These are phyloP conservation scores for Catharus minimus DNA, from an alignment of 2,113 vertebrate genomes.

Conservation along the genomic window DNA sequence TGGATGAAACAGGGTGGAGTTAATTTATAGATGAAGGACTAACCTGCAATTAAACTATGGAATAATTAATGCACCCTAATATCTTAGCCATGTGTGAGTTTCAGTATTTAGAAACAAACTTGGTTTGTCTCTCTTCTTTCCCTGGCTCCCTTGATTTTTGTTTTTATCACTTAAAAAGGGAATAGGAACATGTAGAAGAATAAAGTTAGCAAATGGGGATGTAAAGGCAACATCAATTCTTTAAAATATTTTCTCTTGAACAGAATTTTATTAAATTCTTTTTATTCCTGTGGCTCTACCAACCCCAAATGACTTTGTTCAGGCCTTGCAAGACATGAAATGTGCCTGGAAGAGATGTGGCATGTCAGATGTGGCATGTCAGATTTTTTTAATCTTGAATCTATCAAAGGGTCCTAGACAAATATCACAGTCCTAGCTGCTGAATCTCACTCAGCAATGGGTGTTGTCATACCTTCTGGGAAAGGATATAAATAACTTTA, in stretches of 20 bases:
- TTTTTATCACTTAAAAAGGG: background rate
- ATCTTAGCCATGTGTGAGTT: background rate
- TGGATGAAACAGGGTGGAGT: background rate
- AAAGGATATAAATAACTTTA: background rate
- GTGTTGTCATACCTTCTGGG: background rate
- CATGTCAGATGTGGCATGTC: background rate
- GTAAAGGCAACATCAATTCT: background rate
- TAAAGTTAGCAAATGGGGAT: background rate
- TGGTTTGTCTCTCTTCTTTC: rapidly evolving
- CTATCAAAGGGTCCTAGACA: background rate
- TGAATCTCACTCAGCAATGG: background rate
- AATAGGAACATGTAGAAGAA: background rate
- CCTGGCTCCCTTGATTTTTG: background rate
- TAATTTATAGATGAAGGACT: background rate
- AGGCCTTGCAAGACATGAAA: background rate
- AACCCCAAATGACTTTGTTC: background rate
- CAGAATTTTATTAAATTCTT: background rate
- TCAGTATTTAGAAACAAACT: background rate
- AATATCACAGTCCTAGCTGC: background rate
- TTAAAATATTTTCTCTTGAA: background rate
- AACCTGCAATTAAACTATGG: background rate
- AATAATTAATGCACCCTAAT: background rate
- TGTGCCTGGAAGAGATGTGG: background rate
- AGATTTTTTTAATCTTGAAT: background rate
- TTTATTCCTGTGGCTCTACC: background rate